These are phyloP conservation scores for Dascyllus trimaculatus DNA, from an alignment of 2,113 vertebrate genomes.

Conservation along the genomic window DNA sequence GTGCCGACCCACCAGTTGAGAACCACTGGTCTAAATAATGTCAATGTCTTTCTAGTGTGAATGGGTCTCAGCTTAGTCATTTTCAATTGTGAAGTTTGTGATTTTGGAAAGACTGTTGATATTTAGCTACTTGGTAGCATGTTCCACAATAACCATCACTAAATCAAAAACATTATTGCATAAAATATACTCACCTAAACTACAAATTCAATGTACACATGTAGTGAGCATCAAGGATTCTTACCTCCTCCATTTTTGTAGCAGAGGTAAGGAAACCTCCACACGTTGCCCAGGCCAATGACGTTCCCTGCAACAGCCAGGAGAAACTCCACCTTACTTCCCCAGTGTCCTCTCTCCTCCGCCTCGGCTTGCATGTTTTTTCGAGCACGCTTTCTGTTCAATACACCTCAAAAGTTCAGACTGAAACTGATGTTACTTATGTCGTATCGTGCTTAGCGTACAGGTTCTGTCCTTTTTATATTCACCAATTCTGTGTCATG, in stretches of 20 bases:
- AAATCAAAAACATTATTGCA: too few relatives aligned
- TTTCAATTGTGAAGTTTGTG: too few relatives aligned
- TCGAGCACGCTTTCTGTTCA: not conserved
- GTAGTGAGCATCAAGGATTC: not conserved
- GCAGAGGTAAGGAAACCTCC: slow-evolving; percentile 86
- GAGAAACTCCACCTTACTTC: slow-evolving; percentile 80
- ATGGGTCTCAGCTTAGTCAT: too few relatives aligned
- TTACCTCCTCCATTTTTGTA: slow-evolving; percentile 87
- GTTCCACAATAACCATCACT: too few relatives aligned
- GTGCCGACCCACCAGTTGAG: too few relatives aligned
- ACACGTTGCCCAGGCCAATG: slow-evolving; percentile 84
- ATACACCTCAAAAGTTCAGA: slow-evolving; percentile 6
- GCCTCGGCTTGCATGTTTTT: not conserved
- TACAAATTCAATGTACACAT: not conserved
- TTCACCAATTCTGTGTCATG: not conserved
- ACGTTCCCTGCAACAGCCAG: slow-evolving; percentile 82
- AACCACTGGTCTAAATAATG: too few relatives aligned
- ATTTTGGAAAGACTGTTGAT: too few relatives aligned
- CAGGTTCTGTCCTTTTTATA: not conserved
- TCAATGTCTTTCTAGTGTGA: too few relatives aligned
- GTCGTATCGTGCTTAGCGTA: not conserved
- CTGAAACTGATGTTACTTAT: not conserved
- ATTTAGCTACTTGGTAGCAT: too few relatives aligned
- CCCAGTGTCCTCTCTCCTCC: slow-evolving; percentile 83
- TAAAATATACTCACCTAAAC: not conserved